Base-by-base conservation (phyloP, 2,888 invertebrate species). In the Taenaris catops region DNA sequence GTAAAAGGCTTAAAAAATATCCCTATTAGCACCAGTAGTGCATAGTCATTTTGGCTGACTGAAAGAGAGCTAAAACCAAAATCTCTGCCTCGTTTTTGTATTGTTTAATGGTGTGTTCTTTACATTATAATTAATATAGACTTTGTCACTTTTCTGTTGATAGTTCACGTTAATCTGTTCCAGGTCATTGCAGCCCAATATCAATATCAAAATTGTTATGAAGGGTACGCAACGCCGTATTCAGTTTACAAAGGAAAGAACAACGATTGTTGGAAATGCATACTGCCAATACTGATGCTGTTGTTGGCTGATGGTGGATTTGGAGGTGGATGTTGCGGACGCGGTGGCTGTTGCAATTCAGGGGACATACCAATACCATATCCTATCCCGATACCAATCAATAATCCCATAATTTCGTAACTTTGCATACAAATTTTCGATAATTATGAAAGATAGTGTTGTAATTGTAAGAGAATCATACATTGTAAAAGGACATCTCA, bases 201-300 rank as follows among this genome's bases (percentile, higher is more conserved):
- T n/a, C 68, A 73, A 21, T 63, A 42, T 32, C 12, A 39, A 7
- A 41, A 50, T 1, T 45, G 38, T 14, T 56, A 33, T 8, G 58
- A 57, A 0, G 52, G 53, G 6, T 63, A 59, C 24, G 58, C 59
- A 1, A 31, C 33, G 2, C 52, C 52, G 0, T 58, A 50, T 32
- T 68, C 68, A 2, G 56, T 74, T n/a, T 53, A 72, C 8, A 53
- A 73, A 23, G 46, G 45, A 17, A 51, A 53, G 3, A 50, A 63
- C 8, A 60, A 69, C 7, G 59, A 65, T 10, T 55, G 61, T 3
- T 40, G 58, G 33, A 58, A 48, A 25, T 29, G 27, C 8, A 57
- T 75, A 3, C 38, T 59, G 39, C 75, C 75, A 0, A 48, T 75
- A 26, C 47, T 75, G 1, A 44, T 75, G 1, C 54, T 75, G 2